Evolutionary conservation across 2,888 invertebrate genomes (phyloP), one percentile per base, ranked within the genome.

Genomic region (Rhamnusium bicolor): DNA sequence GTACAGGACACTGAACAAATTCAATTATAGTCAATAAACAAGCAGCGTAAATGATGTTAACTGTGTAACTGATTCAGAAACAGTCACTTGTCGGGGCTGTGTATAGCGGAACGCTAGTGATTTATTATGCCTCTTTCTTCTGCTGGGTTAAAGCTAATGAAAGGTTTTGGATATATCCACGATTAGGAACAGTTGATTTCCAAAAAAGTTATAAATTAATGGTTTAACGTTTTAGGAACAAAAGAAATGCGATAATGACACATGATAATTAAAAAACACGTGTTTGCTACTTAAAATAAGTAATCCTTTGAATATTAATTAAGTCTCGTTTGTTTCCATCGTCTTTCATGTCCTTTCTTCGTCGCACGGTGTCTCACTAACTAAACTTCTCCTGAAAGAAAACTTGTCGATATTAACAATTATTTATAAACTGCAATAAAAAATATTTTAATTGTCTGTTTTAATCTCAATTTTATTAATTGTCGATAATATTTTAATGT

Each of bases 11-110:
- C 10, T 67, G n/a, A 67, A 67, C 67, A 40, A 67, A 67, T 56
- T 67, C 67, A 67, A 67, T 67, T 67, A 67, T 12, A 46, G 56
- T 46, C 67, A 67, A 67, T 67, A 67, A 67, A 56, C 54, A 27
- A 16, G 56, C 56, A 67, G 21, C 32, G 51, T 40, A 56, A 56
- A 46, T 10, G 16, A 24, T 53, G 53, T 53, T 65, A 29, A 53
- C 29, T 19, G 16, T 32, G 32, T 40, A 51, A 18, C 51, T 51
- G 51, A 19, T 51, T 18, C 51, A 19, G 8, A 19, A 51, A 16
- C 51, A 51, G 7, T 16, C 51, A 51, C 51, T 51, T 51, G 51
- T 5, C 51, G 51, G 51, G 49, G 12, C 10, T 51, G 10, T 18
- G 1, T 10, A 24, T 2, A 5, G 51, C 18, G 14, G 47, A 47